A percentile compares a stretch with the other conserved stretches of the same genome.
Evolutionary conservation across 2,888 invertebrate species (phyloP).

Genomic region (Noctua comes): DNA sequence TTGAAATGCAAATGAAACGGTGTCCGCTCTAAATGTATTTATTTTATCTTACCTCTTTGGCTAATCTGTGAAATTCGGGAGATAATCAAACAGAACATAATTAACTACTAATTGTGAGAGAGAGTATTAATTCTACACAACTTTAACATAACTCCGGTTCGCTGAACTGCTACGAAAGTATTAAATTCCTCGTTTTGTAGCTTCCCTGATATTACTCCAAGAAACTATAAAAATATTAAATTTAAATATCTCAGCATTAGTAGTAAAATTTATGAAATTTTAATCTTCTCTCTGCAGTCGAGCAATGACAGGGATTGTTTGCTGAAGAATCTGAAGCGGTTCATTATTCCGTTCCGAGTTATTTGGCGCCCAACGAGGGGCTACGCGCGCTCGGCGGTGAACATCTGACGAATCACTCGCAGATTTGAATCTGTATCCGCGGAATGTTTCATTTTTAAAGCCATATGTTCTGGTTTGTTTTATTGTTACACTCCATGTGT

Average conservation of each 20-base stretch:
- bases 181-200: constrained; percentile 45
- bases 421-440: constrained; percentile 72
- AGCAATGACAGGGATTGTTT: constrained; percentile 81
- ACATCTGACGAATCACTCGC: constrained; percentile 80
- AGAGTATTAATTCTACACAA: constrained; percentile 8
- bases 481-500: constrained; percentile 40
- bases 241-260: constrained; percentile 62
- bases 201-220: constrained; percentile 26
- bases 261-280: constrained; percentile 75
- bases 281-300: constrained; percentile 77
- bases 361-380: constrained; percentile 83
- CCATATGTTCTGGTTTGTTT: constrained; percentile 45
- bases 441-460: constrained; percentile 74
- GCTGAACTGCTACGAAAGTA: constrained; percentile 24
- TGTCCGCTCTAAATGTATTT: constrained; percentile 87
- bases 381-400: constrained; percentile 73
- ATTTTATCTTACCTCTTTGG: constrained; percentile 83
- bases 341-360: constrained; percentile 84
- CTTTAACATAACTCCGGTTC: constrained; percentile 2
- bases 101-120: constrained; percentile 11
- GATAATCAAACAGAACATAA: constrained; percentile 64
- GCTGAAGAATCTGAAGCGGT: constrained; percentile 81
- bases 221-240: constrained; percentile 61
- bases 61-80: constrained; percentile 81
- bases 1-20: constrained; percentile 90